Evolutionary conservation across 2,113 vertebrate species (phyloP).

Genomic region (Cercocebus atys): DNA sequence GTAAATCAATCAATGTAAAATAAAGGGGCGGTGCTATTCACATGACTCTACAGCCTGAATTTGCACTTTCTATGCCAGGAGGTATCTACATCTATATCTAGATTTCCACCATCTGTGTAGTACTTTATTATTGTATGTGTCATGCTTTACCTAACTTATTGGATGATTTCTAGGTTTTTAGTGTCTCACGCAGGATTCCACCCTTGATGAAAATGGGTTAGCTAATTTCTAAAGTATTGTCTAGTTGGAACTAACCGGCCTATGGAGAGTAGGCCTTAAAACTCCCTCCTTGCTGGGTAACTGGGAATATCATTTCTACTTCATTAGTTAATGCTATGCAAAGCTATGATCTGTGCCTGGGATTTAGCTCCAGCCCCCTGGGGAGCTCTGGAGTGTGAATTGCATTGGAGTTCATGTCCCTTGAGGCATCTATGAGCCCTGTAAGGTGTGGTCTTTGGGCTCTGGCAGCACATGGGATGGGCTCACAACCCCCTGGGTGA

Average conservation of each 20-base stretch:
- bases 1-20: neutral
- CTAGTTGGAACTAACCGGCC: neutral
- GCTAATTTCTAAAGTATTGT: neutral
- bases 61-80: neutral
- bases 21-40: neutral
- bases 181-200: neutral
- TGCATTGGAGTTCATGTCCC: neutral
- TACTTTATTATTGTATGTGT: neutral
- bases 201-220: neutral
- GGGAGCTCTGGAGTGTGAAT: neutral
- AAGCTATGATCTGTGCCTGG: neutral
- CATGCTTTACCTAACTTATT: neutral
- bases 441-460: neutral
- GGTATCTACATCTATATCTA: neutral
- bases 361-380: neutral
- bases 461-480: neutral
- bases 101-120: neutral
- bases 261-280: neutral
- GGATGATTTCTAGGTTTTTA: neutral
- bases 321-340: neutral
- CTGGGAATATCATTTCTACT: neutral
- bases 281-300: neutral
- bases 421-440: neutral
- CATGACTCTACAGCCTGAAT: neutral
- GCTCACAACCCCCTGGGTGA: neutral